Conservation (phyloP, 2,888 invertebrate genomes). For the Himalopsyche kuldschensis region DNA sequence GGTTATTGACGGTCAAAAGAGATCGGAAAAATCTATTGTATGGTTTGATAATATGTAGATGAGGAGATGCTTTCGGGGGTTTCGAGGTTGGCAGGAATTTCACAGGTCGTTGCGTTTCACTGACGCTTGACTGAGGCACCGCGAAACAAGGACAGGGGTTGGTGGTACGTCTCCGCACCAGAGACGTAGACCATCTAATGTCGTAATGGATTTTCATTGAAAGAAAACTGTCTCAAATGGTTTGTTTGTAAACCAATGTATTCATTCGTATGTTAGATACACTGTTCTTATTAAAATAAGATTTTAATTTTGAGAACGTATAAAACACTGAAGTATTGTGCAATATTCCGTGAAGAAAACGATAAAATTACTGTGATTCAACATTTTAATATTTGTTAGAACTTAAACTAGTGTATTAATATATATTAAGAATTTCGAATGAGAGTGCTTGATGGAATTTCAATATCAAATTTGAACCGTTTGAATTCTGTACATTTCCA, state of each 20-base stretch:
- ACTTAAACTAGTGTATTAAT: too few species aligned
- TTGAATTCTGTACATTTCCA: too few species aligned
- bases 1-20: not conserved
- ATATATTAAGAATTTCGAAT: too few species aligned
- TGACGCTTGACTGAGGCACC: constrained; percentile 12
- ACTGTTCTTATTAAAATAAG: not conserved
- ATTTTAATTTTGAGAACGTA: not conserved
- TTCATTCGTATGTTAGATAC: not conserved
- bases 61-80: not conserved
- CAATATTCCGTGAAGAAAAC: not conserved
- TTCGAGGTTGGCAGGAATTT: constrained; percentile 28
- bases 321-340: not conserved
- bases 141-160: not conserved
- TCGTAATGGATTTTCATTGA: not conserved
- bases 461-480: too few species aligned
- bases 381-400: too few species aligned
- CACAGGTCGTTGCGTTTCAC: constrained; percentile 28
- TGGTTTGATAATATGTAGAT: not conserved
- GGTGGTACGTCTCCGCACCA: not conserved
- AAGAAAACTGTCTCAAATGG: not conserved
- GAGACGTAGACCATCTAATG: constrained; percentile 1
- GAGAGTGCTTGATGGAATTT: too few species aligned
- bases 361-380: not conserved
- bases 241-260: not conserved
- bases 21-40: not conserved